A percentile compares a stretch with the other conserved stretches of the same genome.
Conservation (phyloP, 2,888 invertebrate species). For the Sesia bembeciformis region DNA sequence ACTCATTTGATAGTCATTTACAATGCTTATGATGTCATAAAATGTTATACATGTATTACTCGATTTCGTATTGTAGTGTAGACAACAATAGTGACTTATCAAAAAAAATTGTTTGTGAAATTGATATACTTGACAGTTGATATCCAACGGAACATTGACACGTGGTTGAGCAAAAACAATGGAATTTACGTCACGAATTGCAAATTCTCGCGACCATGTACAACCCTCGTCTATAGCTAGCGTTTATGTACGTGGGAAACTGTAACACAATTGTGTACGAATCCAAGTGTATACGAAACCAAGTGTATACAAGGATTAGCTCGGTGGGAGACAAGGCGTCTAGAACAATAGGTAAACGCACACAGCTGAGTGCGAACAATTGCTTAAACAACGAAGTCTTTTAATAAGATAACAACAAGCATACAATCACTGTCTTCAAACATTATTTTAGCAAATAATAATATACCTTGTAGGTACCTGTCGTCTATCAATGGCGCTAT, state of each 20-base stretch:
- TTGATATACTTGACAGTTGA: conserved; percentile 2
- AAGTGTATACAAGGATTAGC: not conserved
- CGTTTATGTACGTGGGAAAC: conserved; percentile 37
- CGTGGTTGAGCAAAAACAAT: conserved; percentile 38
- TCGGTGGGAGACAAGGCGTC: not conserved
- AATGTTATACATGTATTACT: no score
- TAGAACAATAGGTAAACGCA: not conserved
- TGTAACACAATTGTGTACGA: conserved; percentile 32
- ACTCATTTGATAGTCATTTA: no score
- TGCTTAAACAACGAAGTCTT: not conserved
- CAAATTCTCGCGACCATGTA: conserved; percentile 22
- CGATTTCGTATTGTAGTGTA: no score
- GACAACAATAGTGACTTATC: not conserved
- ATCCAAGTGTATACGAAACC: not conserved
- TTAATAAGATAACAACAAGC: not conserved
- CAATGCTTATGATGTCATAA: no score
- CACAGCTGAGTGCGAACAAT: not conserved
- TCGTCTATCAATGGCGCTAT: not conserved
- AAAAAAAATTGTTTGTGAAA: not conserved
- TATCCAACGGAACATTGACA: conserved; percentile 22
- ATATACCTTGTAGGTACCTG: not conserved
- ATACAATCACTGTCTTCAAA: not conserved
- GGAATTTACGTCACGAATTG: conserved; percentile 29
- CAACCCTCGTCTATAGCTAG: not conserved
- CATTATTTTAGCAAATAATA: not conserved